A percentile compares a stretch with the other conserved stretches of the same genome.
Evolutionary conservation across 2,797 vertebrate species (phyloP).

Genomic region (Nyctibius grandis): DNA sequence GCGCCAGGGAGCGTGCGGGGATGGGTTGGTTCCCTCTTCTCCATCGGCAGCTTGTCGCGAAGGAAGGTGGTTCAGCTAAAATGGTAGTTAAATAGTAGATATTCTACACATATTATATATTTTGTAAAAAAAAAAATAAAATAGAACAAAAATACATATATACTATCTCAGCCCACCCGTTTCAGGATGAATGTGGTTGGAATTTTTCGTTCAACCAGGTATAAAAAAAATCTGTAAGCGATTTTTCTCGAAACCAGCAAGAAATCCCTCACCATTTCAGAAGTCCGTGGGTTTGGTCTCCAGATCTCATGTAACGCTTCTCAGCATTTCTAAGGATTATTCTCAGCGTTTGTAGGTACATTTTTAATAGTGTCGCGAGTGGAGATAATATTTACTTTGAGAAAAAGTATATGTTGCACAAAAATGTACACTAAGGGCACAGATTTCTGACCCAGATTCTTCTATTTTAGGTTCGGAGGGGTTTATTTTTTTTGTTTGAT

Average conservation of each 20-base stretch:
- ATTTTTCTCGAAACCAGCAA: slow-evolving; percentile 60
- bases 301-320: slow-evolving; percentile 15
- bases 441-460: slow-evolving; percentile 58
- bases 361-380: slow-evolving; percentile 47
- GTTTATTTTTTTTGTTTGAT: slow-evolving; percentile 45
- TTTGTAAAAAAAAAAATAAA: slow-evolving; percentile 61
- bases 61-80: slow-evolving; percentile 38
- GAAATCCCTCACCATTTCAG: slow-evolving; percentile 17
- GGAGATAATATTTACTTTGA: slow-evolving; percentile 38
- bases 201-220: slow-evolving; percentile 47
- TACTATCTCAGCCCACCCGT: slow-evolving; percentile 41
- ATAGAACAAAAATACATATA: slow-evolving; percentile 43
- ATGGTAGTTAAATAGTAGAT: slow-evolving; percentile 60
- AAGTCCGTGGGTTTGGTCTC: slow-evolving; percentile 26
- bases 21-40: slow-evolving; percentile 32
- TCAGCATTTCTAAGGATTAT: slow-evolving; percentile 13
- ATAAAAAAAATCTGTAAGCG: neutral
- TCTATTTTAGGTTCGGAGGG: slow-evolving; percentile 60
- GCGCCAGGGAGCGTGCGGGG: neutral
- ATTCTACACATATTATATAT: slow-evolving; percentile 67
- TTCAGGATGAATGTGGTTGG: slow-evolving; percentile 56
- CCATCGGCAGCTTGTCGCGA: slow-evolving; percentile 19
- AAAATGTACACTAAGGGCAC: slow-evolving; percentile 56
- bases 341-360: slow-evolving; percentile 52
- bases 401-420: slow-evolving; percentile 54